These are phyloP conservation scores for Forbesichthys agassizii DNA, from an alignment of 2,113 vertebrate genomes.

Conservation along the genomic window DNA sequence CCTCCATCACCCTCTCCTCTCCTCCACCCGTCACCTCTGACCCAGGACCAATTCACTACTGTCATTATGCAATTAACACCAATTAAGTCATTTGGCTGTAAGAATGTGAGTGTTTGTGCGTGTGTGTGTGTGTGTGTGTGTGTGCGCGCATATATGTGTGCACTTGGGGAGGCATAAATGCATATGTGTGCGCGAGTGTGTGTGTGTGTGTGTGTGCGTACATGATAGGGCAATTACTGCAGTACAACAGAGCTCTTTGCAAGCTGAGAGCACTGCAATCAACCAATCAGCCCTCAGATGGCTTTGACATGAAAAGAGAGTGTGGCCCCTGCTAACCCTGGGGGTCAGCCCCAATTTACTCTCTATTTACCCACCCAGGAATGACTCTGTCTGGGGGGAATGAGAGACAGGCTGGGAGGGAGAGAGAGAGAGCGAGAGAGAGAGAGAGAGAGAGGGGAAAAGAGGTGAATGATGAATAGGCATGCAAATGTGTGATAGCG, in stretches of 20 bases:
- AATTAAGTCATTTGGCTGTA: slow-evolving; percentile 93
- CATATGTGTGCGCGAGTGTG: slow-evolving; percentile 48
- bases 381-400: slow-evolving; percentile 44
- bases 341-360: slow-evolving; percentile 79
- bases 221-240: slow-evolving; percentile 85
- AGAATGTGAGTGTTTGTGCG: slow-evolving; percentile 79
- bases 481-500: slow-evolving; percentile 56
- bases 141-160: slow-evolving; percentile 11
- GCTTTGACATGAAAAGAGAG: slow-evolving; percentile 84
- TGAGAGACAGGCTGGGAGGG: slow-evolving; percentile 11
- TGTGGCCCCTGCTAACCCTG: slow-evolving; percentile 65
- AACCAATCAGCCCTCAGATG: slow-evolving; percentile 86
- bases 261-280: slow-evolving; percentile 86
- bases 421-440: slow-evolving; percentile 36
- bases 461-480: slow-evolving; percentile 62
- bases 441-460: slow-evolving; percentile 20
- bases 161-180: slow-evolving; percentile 4
- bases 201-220: slow-evolving; percentile 8
- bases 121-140: slow-evolving; percentile 23
- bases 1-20: slow-evolving; percentile 55
- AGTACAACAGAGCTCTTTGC: slow-evolving; percentile 86
- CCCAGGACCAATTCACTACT: slow-evolving; percentile 86
- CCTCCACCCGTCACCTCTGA: slow-evolving; percentile 87
- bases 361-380: slow-evolving; percentile 78
- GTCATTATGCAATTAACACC: slow-evolving; percentile 97